Percentiles rank a stretch among this genome's conserved stretches.
Evolutionary conservation across 2,797 vertebrate genomes (phyloP).

Genomic region (Lerista edwardsae): DNA sequence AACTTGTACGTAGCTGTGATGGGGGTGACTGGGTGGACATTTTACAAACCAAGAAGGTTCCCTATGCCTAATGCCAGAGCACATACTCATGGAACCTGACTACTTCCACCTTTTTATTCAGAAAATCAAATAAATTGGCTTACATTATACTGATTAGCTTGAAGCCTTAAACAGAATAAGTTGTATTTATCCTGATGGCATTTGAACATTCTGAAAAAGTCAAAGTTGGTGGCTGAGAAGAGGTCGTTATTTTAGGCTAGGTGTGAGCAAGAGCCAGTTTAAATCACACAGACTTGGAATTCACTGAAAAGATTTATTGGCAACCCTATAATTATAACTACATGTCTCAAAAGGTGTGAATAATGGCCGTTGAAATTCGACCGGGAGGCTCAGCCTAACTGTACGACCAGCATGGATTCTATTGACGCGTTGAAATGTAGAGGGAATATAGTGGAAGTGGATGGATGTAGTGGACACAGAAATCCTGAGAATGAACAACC

Average conservation of each 20-base stretch:
- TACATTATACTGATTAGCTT: not conserved
- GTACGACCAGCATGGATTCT: not conserved
- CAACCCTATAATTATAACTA: slow-evolving; percentile 7
- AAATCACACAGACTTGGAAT: slow-evolving; percentile 13
- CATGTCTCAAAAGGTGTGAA: slow-evolving; percentile 23
- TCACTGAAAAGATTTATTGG: slow-evolving; percentile 21
- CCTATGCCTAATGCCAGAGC: not conserved
- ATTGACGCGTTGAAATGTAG: slow-evolving; percentile 10
- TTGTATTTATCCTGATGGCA: not conserved
- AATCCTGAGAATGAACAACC: slow-evolving; percentile 14
- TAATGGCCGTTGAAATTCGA: slow-evolving; percentile 40
- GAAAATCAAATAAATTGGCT: not conserved
- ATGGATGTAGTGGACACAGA: slow-evolving; percentile 12
- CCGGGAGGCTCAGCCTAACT: not conserved
- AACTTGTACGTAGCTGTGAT: too few relatives aligned
- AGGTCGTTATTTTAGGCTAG: not conserved
- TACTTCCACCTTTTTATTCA: not conserved
- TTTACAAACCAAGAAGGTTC: not conserved
- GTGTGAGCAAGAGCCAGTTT: slow-evolving; percentile 44
- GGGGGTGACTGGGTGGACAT: too few relatives aligned
- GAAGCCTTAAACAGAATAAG: not conserved
- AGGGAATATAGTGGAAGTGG: slow-evolving; percentile 1
- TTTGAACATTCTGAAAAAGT: not conserved
- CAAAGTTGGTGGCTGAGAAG: slow-evolving; percentile 43
- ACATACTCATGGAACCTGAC: not conserved